Conservation (phyloP, 2,888 invertebrate genomes). For the Pilophorus perplexus region DNA sequence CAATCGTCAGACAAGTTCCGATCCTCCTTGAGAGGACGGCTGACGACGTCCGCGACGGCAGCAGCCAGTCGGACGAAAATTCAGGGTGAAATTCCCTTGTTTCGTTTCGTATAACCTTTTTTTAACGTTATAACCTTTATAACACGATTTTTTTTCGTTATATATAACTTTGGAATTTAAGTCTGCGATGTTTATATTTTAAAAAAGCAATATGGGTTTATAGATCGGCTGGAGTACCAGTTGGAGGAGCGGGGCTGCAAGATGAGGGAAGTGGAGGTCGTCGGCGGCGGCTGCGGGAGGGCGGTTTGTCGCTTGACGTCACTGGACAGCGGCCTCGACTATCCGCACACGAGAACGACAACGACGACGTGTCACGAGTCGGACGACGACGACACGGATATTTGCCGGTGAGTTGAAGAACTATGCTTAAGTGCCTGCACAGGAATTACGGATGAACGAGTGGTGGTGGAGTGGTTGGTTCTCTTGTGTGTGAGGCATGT, state of each 20-base stretch:
- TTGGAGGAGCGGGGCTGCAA: conserved; percentile 41
- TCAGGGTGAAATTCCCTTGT: no score
- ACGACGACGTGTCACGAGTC: conserved; percentile 47
- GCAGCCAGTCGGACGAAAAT: no score
- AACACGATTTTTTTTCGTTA: no score
- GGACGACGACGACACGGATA: conserved; percentile 57
- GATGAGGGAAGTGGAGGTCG: conserved; percentile 42
- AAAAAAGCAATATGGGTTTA: background rate
- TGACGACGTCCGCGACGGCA: no score
- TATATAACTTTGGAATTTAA: background rate
- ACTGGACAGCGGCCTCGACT: conserved; percentile 50
- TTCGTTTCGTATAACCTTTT: no score
- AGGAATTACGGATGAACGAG: no score
- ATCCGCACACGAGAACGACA: conserved; percentile 55
- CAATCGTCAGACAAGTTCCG: no score
- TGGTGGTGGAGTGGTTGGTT: no score
- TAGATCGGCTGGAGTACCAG: conserved; percentile 39
- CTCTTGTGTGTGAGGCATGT: no score
- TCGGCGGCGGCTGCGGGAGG: conserved; percentile 45
- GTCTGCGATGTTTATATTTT: background rate
- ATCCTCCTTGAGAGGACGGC: no score
- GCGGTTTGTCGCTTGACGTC: conserved; percentile 49
- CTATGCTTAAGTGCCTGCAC: no score
- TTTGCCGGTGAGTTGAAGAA: conserved; percentile 39
- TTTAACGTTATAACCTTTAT: no score